Evolutionary conservation across 2,113 vertebrate species (phyloP).

Genomic region (Capreolus pygargus): DNA sequence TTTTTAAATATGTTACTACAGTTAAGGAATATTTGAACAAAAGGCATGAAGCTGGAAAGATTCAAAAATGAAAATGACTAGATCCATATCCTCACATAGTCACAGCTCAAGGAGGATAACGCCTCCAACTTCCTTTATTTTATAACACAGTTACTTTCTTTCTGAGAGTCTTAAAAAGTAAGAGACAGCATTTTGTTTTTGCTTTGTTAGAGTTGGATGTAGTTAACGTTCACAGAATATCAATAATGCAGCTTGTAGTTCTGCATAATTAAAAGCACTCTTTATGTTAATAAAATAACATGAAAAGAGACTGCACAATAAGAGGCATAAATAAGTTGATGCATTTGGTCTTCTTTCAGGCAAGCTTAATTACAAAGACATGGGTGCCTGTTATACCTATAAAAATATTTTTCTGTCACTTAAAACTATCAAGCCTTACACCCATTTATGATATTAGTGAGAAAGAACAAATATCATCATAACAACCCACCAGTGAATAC

Average conservation of each 20-base stretch:
- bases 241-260: slow-evolving; percentile 82
- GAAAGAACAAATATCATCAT: slow-evolving; percentile 70
- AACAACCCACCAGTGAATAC: slow-evolving; percentile 76
- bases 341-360: slow-evolving; percentile 78
- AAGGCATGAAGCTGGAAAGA: not conserved
- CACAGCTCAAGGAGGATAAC: not conserved
- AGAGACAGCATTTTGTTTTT: slow-evolving; percentile 73
- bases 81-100: not conserved
- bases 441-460: slow-evolving; percentile 76
- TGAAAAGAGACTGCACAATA: slow-evolving; percentile 69
- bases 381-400: slow-evolving; percentile 42
- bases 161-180: slow-evolving; percentile 73
- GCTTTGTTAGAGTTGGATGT: slow-evolving; percentile 79
- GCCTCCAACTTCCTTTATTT: slow-evolving; percentile 13
- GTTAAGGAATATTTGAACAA: not conserved
- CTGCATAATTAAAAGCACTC: slow-evolving; percentile 83
- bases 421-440: slow-evolving; percentile 68
- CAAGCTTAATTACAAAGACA: slow-evolving; percentile 81
- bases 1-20: not conserved
- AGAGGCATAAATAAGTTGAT: slow-evolving; percentile 73
- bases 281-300: slow-evolving; percentile 83
- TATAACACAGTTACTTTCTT: slow-evolving; percentile 13
- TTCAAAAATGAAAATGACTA: slow-evolving; percentile 37
- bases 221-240: slow-evolving; percentile 84
- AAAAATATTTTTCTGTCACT: slow-evolving; percentile 78